Evolutionary conservation across 1,140 invertebrate genomes (phyloP).

Genomic region (Drosophila bifasciata): DNA sequence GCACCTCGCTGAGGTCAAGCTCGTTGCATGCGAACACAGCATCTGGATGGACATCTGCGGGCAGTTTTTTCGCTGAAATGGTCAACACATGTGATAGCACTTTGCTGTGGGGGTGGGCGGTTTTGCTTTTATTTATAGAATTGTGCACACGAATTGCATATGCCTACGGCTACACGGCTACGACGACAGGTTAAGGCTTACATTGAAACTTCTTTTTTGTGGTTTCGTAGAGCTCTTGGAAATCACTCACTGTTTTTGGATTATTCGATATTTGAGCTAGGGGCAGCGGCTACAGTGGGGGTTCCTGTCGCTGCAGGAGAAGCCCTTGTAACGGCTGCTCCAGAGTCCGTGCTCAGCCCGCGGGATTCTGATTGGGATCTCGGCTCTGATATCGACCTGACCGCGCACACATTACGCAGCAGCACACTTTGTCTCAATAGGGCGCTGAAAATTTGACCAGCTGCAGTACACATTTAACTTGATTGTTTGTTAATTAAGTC

Average conservation of each 20-base stretch:
- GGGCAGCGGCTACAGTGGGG: slow-evolving; percentile 3
- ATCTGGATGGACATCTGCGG: slow-evolving; percentile 92
- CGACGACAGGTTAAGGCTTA: slow-evolving; percentile 76
- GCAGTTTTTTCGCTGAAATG: slow-evolving; percentile 92
- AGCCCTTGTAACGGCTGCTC: slow-evolving; percentile 57
- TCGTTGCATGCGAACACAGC: slow-evolving; percentile 99
- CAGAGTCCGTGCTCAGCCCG: slow-evolving; percentile 35
- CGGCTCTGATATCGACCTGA: slow-evolving; percentile 6
- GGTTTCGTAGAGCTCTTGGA: slow-evolving; percentile 83
- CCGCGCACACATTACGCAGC: slow-evolving; percentile 28
- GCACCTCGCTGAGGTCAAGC: slow-evolving; percentile 94
- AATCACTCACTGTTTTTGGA: slow-evolving; percentile 70
- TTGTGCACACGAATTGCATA: slow-evolving; percentile 30
- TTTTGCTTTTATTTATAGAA: slow-evolving; percentile 55
- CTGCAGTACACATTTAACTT: slow-evolving; percentile 73
- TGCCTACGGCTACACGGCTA: no score
- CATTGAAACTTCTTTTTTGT: slow-evolving; percentile 85
- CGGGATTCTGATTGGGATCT: slow-evolving; percentile 25
- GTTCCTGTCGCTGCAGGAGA: slow-evolving; percentile 1
- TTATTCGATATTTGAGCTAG: slow-evolving; percentile 26
- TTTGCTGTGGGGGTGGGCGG: neutral
- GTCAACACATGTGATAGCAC: slow-evolving; percentile 20
- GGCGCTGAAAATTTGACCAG: slow-evolving; percentile 46
- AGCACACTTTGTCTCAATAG: slow-evolving; percentile 60
- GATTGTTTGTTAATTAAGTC: slow-evolving; percentile 39